Base-by-base conservation (phyloP, 1,140 invertebrate species). In the Anadara kagoshimensis region DNA sequence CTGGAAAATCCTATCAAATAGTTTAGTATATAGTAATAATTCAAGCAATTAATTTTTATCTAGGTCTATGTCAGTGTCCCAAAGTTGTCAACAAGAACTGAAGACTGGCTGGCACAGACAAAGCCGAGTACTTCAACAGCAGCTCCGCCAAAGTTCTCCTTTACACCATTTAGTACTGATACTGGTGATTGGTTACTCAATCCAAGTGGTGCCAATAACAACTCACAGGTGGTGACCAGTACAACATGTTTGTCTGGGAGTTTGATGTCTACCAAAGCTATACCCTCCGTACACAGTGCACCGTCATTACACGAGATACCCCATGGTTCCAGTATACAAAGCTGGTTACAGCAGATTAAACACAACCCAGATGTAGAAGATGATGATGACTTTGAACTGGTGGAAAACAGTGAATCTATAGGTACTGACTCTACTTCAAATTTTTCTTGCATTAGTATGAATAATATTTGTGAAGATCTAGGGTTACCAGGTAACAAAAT, bases 311-410 rank as follows among this genome's bases (percentile, higher is more conserved):
- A 51, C 20, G 22, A 29, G 20, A 36, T 22, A 54, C 61, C 53
- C 62, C 67, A 61, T 54, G 73, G 72, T 49, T 73, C 77, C 49
- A 80, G 81, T 61, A 83, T 84, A 45, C 74, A 83, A 68, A 70
- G 79, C 56, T 86, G 84, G 84, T 69, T 86, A 41, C 74, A 71
- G 44, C 79, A 82, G 44, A 84, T 86, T 41, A 83, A 84, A 61
- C 78, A 83, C 22, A 76, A 80, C 24, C 73, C 78, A 16, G 79
- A 80, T 26, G 24, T 74, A 41, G 83, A 83, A 47, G 83, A 85
- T 29, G 83, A 85, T 45, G 82, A 85, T 73, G 81, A 84, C 36
- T 84, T 84, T 83, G 84, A 84, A 68, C 81, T 85, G 56, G 73
- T 84, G 5, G 79, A 79, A 41, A 77, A 75, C 44, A 70, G 56